phyloP scores from a whole-genome alignment of 1,140 invertebrate species.

The Pseudomyrmex sp. region DNA sequence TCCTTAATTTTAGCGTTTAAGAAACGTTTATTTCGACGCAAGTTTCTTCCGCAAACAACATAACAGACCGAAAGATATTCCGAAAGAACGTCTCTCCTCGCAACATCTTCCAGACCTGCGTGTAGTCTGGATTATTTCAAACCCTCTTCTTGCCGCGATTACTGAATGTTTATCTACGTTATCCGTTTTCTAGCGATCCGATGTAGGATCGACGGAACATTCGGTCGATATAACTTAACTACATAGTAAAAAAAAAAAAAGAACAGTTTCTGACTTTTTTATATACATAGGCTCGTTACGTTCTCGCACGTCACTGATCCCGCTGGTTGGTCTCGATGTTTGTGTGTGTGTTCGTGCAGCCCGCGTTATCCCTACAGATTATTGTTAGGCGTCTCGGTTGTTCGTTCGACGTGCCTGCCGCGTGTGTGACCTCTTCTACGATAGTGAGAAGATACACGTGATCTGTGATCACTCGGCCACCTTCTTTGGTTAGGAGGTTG shows the following conservation, averaged over 20 bases:
- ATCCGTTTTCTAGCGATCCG: neutral
- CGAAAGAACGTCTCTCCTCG: neutral
- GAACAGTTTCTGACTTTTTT: constrained; percentile 50
- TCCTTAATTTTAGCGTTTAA: neutral
- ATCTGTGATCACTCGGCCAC: constrained; percentile 23
- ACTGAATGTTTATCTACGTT: constrained; percentile 2
- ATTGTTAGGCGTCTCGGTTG: neutral
- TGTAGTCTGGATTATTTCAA: neutral
- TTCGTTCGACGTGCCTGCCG: constrained; percentile 49
- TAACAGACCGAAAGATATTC: neutral
- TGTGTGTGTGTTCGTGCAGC: neutral
- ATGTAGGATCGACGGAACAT: neutral
- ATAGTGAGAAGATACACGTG: constrained; percentile 46
- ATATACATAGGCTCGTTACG: constrained; percentile 61
- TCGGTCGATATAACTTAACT: constrained; percentile 62
- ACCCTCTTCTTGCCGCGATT: neutral
- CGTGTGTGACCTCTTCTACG: constrained; percentile 66
- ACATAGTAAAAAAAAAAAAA: constrained; percentile 39
- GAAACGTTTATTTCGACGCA: neutral
- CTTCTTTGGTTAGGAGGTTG: neutral
- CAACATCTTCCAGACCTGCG: neutral
- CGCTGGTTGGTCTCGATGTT: neutral
- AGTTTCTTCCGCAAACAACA: neutral
- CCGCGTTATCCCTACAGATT: neutral
- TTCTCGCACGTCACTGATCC: constrained; percentile 36